Conservation (phyloP, 2,797 vertebrate genomes). For the Ctenopoma kingsleyae region DNA sequence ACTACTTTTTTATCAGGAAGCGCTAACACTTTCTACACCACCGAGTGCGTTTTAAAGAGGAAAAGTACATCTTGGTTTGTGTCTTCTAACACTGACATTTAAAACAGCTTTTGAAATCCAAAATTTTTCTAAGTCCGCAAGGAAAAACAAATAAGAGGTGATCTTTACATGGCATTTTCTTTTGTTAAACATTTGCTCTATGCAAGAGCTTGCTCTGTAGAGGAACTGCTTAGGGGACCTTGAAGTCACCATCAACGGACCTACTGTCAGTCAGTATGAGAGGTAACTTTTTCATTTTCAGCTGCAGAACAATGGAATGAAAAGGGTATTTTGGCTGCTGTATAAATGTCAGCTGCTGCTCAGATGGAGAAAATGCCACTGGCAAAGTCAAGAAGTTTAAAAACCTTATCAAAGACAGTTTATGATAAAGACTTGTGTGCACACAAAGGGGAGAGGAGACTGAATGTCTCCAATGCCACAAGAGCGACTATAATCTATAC, state of each 20-base stretch:
- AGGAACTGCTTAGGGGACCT: conserved; percentile 53
- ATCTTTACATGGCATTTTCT: conserved; percentile 67
- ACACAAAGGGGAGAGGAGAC: conserved; percentile 26
- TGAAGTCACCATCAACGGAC: conserved; percentile 60
- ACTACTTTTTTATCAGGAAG: conserved; percentile 1
- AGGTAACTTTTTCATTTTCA: conserved; percentile 50
- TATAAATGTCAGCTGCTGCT: conserved; percentile 75
- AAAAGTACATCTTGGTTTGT: conserved; percentile 17
- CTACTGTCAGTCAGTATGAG: conserved; percentile 42
- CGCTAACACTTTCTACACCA: background rate
- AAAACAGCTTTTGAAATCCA: conserved; percentile 48
- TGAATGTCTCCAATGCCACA: conserved; percentile 20
- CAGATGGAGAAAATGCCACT: conserved; percentile 57
- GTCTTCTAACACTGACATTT: conserved; percentile 54
- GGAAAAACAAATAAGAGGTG: conserved; percentile 52
- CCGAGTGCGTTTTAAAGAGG: conserved; percentile 20
- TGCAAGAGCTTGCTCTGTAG: conserved; percentile 27
- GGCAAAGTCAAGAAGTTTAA: conserved; percentile 66
- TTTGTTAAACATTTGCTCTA: conserved; percentile 64
- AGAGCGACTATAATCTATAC: conserved; percentile 9
- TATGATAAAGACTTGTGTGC: conserved; percentile 46
- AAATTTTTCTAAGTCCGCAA: conserved; percentile 41
- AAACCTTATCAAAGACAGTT: conserved; percentile 59
- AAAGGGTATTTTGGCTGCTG: conserved; percentile 57
- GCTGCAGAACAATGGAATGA: conserved; percentile 55